Percentiles rank a stretch among this genome's conserved stretches.
Conservation (phyloP, 2,888 invertebrate genomes). For the Parnassius orleans region DNA sequence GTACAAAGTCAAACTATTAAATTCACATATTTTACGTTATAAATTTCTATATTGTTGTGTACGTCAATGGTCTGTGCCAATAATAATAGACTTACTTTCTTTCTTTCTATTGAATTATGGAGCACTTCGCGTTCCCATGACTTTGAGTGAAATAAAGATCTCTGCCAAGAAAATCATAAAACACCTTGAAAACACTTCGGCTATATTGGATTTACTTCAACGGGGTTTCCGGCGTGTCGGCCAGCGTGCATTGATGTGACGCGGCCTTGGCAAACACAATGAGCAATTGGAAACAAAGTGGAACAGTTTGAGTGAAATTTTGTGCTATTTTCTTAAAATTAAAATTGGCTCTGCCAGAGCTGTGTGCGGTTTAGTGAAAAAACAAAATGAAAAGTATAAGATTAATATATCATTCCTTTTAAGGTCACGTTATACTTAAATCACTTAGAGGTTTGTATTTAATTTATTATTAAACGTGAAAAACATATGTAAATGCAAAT, state of each 20-base stretch:
- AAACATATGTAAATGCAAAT: no score
- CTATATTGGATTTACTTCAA: slow-evolving; percentile 26
- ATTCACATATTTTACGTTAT: background rate
- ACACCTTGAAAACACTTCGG: slow-evolving; percentile 23
- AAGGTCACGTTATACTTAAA: no score
- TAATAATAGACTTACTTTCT: no score
- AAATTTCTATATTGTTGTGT: no score
- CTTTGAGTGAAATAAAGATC: slow-evolving; percentile 24
- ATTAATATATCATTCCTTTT: no score
- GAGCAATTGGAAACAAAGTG: slow-evolving; percentile 22
- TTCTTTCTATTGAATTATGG: slow-evolving; percentile 9
- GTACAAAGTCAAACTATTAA: background rate
- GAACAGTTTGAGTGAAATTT: slow-evolving; percentile 22
- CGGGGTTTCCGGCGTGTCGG: slow-evolving; percentile 26
- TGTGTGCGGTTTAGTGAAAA: background rate
- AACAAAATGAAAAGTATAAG: background rate
- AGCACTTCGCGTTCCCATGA: slow-evolving; percentile 15
- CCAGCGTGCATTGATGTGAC: slow-evolving; percentile 19
- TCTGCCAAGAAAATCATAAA: slow-evolving; percentile 27
- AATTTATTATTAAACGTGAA: no score
- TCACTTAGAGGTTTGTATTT: no score
- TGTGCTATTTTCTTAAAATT: slow-evolving; percentile 18
- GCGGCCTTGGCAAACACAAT: slow-evolving; percentile 24
- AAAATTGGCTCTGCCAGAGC: background rate
- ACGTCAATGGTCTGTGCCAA: no score